These are phyloP conservation scores for Siniperca chuatsi DNA, from an alignment of 2,113 vertebrate genomes.

Conservation along the genomic window DNA sequence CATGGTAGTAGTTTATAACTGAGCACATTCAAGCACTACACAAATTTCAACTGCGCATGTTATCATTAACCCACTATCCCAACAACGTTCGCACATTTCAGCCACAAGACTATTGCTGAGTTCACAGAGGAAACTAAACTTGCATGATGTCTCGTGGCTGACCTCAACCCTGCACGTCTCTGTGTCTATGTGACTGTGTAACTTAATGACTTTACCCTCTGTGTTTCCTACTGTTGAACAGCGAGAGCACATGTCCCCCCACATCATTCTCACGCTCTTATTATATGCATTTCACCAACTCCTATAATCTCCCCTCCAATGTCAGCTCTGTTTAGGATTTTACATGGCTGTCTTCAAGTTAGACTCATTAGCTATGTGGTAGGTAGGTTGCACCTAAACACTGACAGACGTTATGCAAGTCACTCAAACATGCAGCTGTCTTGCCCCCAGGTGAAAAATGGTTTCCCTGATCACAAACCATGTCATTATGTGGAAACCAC, in stretches of 20 bases:
- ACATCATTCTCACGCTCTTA: slow-evolving; percentile 69
- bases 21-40: neutral
- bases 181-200: slow-evolving; percentile 18
- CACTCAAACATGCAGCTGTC: slow-evolving; percentile 39
- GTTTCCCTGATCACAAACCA: slow-evolving; percentile 58
- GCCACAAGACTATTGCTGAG: neutral
- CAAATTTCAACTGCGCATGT: slow-evolving; percentile 26
- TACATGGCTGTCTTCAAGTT: slow-evolving; percentile 46
- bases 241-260: slow-evolving; percentile 25
- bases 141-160: slow-evolving; percentile 38
- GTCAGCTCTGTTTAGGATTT: slow-evolving; percentile 67
- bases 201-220: slow-evolving; percentile 75
- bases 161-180: slow-evolving; percentile 41
- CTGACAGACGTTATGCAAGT: slow-evolving; percentile 56
- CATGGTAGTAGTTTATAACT: neutral
- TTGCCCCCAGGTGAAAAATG: slow-evolving; percentile 58
- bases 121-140: slow-evolving; percentile 37
- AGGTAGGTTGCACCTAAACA: slow-evolving; percentile 57
- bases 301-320: slow-evolving; percentile 13
- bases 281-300: slow-evolving; percentile 62
- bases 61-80: slow-evolving; percentile 34
- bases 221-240: slow-evolving; percentile 59
- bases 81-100: neutral
- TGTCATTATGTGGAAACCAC: slow-evolving; percentile 65
- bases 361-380: slow-evolving; percentile 58